These are phyloP conservation scores for Drosophila pectinifera DNA, from an alignment of 1,140 invertebrate genomes.

Conservation along the genomic window DNA sequence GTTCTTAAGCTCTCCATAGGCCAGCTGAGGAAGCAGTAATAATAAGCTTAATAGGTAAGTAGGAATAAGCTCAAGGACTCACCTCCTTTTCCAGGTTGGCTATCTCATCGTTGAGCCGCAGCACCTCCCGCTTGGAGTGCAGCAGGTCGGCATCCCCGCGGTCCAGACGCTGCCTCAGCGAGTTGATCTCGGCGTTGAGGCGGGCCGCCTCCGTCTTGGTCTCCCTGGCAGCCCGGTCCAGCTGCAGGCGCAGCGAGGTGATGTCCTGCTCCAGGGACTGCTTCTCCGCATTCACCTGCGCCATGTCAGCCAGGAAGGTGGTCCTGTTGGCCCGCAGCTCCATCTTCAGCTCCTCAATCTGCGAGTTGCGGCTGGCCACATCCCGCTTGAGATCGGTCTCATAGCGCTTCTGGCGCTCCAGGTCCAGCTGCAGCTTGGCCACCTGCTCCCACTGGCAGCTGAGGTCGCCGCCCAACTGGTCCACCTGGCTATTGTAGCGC, in stretches of 20 bases:
- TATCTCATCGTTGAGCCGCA: slow-evolving; percentile 90
- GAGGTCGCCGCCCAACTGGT: slow-evolving; percentile 91
- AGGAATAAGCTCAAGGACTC: too few relatives aligned
- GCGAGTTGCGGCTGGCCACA: slow-evolving; percentile 89
- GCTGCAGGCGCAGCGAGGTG: slow-evolving; percentile 86
- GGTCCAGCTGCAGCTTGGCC: slow-evolving; percentile 90
- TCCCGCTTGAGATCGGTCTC: slow-evolving; percentile 91
- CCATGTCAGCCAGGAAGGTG: slow-evolving; percentile 90
- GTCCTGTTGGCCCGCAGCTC: slow-evolving; percentile 91
- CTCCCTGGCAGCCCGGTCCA: slow-evolving; percentile 90
- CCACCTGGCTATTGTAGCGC: slow-evolving; percentile 89
- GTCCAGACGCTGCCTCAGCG: slow-evolving; percentile 90
- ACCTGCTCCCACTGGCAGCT: slow-evolving; percentile 92
- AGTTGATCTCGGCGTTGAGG: slow-evolving; percentile 91
- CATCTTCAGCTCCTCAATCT: slow-evolving; percentile 91
- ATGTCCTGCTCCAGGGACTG: slow-evolving; percentile 91
- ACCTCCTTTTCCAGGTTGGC: slow-evolving; percentile 92
- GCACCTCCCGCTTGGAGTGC: slow-evolving; percentile 90
- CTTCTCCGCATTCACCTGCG: slow-evolving; percentile 90
- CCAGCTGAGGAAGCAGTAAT: too few relatives aligned
- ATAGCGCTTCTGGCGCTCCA: slow-evolving; percentile 91
- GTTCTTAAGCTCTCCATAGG: slow-evolving; percentile 86
- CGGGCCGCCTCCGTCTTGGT: slow-evolving; percentile 90
- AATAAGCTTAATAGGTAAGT: too few relatives aligned
- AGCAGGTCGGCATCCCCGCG: slow-evolving; percentile 91